These are phyloP conservation scores for Eremophila alpestris DNA, from an alignment of 2,797 vertebrate species.

Conservation along the genomic window DNA sequence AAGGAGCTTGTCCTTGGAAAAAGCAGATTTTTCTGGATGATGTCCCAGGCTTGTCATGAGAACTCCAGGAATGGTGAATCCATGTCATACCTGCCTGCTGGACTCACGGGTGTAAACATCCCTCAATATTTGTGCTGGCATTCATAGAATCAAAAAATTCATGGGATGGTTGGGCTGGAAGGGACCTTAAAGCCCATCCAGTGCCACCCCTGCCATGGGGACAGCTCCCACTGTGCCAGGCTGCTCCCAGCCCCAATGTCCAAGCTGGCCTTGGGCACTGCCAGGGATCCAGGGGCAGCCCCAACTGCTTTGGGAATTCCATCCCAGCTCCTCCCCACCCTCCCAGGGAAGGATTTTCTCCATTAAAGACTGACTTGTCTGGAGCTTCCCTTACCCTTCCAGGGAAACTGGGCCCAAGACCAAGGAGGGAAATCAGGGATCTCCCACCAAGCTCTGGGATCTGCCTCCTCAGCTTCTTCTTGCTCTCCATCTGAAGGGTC, in stretches of 20 bases:
- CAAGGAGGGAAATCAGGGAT: too few species aligned
- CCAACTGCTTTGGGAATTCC: not conserved
- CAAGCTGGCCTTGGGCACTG: not conserved
- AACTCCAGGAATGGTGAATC: not conserved
- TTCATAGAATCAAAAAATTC: not conserved
- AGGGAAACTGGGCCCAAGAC: too few species aligned
- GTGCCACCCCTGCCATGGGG: not conserved
- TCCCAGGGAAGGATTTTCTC: too few species aligned
- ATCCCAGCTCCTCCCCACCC: too few species aligned
- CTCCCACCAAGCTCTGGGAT: too few species aligned
- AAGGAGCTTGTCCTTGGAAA: not conserved
- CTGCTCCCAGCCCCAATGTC: too few species aligned
- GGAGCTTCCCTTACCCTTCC: too few species aligned
- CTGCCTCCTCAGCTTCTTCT: too few species aligned
- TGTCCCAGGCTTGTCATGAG: not conserved
- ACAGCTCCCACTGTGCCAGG: not conserved
- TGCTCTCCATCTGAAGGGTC: too few species aligned
- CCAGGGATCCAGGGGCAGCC: not conserved
- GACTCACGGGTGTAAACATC: not conserved
- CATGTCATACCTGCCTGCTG: not conserved
- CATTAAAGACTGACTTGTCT: too few species aligned
- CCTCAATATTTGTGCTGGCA: not conserved
- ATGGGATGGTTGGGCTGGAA: fast-evolving
- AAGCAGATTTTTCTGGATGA: not conserved
- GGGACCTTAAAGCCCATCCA: fast-evolving